These are phyloP conservation scores for Lipophrys pholis DNA, from an alignment of 2,113 vertebrate species.

Conservation along the genomic window DNA sequence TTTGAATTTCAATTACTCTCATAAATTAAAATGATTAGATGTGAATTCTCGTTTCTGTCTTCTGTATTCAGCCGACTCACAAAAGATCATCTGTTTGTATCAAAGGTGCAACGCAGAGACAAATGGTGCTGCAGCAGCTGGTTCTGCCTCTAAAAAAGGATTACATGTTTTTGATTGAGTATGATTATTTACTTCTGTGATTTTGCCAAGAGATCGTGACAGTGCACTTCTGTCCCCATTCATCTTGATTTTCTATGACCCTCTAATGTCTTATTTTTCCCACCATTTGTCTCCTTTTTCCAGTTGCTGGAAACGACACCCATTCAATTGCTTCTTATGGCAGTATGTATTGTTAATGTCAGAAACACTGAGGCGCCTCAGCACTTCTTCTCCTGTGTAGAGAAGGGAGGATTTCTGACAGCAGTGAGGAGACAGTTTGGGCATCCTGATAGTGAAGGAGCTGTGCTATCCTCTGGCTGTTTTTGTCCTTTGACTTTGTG, in stretches of 20 bases:
- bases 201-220: conserved; percentile 45
- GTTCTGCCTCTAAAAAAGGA: conserved; percentile 48
- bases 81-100: conserved; percentile 52
- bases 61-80: conserved; percentile 40
- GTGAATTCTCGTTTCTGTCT: conserved; percentile 29
- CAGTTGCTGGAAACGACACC: conserved; percentile 40
- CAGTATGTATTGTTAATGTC: conserved; percentile 45
- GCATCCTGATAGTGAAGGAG: conserved; percentile 10
- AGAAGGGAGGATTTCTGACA: conserved; percentile 33
- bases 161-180: conserved; percentile 57
- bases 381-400: conserved; percentile 10
- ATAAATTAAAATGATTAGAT: conserved; percentile 57
- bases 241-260: conserved; percentile 29
- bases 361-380: conserved; percentile 5
- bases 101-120: conserved; percentile 49
- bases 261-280: conserved; percentile 37
- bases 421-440: conserved; percentile 25
- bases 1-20: conserved; percentile 54
- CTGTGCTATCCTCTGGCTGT: neutral
- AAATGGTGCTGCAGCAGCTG: conserved; percentile 48
- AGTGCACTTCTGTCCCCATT: conserved; percentile 33
- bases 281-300: conserved; percentile 40
- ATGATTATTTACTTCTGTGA: conserved; percentile 55
- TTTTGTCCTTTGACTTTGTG: conserved; percentile 24
- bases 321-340: conserved; percentile 39